A percentile compares a stretch with the other conserved stretches of the same genome.
These are phyloP conservation scores for Laticauda laticaudata DNA, from an alignment of 2,113 vertebrate genomes.

Conservation along the genomic window DNA sequence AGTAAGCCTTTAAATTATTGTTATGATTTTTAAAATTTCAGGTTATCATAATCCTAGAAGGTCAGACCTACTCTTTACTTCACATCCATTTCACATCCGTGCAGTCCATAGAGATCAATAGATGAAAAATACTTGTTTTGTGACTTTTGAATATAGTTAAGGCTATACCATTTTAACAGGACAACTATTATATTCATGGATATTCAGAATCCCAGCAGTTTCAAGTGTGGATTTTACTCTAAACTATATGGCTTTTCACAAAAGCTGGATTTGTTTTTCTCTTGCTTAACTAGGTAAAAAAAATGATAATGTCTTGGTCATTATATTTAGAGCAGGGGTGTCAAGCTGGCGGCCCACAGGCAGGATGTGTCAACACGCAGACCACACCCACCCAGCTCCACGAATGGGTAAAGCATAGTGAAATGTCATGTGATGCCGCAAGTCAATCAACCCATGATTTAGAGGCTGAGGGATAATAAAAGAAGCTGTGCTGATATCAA, in stretches of 20 bases:
- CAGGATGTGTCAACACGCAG: too few species aligned
- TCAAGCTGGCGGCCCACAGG: too few species aligned
- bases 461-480: background rate
- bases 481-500: background rate
- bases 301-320: background rate
- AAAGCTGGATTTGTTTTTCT: background rate
- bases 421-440: fast-evolving
- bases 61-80: background rate
- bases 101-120: background rate
- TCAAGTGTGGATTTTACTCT: background rate
- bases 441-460: too few species aligned
- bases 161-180: background rate
- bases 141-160: background rate
- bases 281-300: background rate
- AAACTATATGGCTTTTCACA: background rate
- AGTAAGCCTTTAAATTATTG: background rate
- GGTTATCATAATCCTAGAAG: background rate
- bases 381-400: too few species aligned
- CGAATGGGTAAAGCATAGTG: too few species aligned
- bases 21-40: background rate
- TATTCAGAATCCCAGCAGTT: background rate
- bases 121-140: background rate
- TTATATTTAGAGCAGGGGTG: background rate
- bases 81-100: background rate
- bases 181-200: background rate